Evolutionary conservation across 2,888 invertebrate species (phyloP).

Genomic region (Callyntrura sp.): DNA sequence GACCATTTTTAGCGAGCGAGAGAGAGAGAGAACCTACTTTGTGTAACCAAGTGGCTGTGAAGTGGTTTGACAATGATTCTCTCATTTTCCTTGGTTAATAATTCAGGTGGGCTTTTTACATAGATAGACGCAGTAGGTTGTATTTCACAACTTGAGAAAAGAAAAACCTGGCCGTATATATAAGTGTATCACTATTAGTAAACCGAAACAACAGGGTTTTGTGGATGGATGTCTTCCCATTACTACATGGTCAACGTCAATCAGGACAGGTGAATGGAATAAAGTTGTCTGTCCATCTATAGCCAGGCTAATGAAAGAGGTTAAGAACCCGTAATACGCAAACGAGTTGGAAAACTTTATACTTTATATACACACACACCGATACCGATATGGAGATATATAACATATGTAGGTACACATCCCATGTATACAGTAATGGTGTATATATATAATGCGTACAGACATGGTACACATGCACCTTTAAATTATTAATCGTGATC

Average conservation of each 20-base stretch:
- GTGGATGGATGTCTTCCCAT: neutral
- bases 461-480: slow-evolving; percentile 57
- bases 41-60: neutral
- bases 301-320: neutral
- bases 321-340: neutral
- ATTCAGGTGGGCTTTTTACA: slow-evolving; percentile 33
- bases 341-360: neutral
- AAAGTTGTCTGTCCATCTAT: slow-evolving; percentile 39
- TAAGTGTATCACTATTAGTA: slow-evolving; percentile 25
- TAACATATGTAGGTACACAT: neutral
- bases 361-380: neutral
- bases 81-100: slow-evolving; percentile 56
- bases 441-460: neutral
- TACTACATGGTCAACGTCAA: slow-evolving; percentile 50
- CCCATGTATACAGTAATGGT: neutral
- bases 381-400: neutral
- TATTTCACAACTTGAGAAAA: neutral
- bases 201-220: neutral
- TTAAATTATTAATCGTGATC: slow-evolving; percentile 72
- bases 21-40: neutral
- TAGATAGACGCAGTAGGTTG: neutral
- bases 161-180: slow-evolving; percentile 13
- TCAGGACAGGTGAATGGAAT: slow-evolving; percentile 64
- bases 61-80: slow-evolving; percentile 50
- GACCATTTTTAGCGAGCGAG: neutral